A percentile compares a stretch with the other conserved stretches of the same genome.
Evolutionary conservation across 35 echinoderm and acorn worm species (phyloP).

Genomic region (Patiria miniata): DNA sequence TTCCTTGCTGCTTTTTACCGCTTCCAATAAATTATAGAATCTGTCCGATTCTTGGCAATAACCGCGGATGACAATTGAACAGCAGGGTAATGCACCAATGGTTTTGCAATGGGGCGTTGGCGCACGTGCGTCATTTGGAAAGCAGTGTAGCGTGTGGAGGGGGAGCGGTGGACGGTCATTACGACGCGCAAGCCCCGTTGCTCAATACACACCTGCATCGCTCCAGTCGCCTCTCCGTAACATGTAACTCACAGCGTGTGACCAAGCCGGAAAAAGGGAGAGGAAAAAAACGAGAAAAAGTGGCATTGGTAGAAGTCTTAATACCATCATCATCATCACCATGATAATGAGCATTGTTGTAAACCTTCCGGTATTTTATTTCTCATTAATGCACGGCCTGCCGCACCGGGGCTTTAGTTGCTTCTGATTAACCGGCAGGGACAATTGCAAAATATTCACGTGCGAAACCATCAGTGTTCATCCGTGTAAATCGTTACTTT

Average conservation of each 20-base stretch:
- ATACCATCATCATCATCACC: constrained; percentile 18
- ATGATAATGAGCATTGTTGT: neutral
- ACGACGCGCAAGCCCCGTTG: neutral
- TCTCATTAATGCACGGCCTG: neutral
- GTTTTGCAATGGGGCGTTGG: constrained; percentile 26
- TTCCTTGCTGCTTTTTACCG: neutral
- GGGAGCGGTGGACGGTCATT: neutral
- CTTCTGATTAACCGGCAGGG: no score
- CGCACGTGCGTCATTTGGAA: constrained; percentile 2
- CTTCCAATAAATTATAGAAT: constrained; percentile 23
- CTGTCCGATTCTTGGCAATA: neutral
- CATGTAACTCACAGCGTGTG: constrained; percentile 14
- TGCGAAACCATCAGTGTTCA: no score
- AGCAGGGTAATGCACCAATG: constrained; percentile 30
- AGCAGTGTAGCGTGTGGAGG: neutral
- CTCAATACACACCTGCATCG: constrained; percentile 5
- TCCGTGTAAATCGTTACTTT: no score
- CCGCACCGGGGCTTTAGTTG: neutral
- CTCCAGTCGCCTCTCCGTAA: constrained; percentile 4
- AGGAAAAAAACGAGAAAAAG: neutral
- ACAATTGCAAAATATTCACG: no score
- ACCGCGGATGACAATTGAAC: constrained; percentile 22
- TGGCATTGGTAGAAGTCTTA: neutral
- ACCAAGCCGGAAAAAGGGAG: neutral
- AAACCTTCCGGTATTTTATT: constrained; percentile 19